phyloP scores from a whole-genome alignment of 2,888 invertebrate species.

The Eristalis intricaria region DNA sequence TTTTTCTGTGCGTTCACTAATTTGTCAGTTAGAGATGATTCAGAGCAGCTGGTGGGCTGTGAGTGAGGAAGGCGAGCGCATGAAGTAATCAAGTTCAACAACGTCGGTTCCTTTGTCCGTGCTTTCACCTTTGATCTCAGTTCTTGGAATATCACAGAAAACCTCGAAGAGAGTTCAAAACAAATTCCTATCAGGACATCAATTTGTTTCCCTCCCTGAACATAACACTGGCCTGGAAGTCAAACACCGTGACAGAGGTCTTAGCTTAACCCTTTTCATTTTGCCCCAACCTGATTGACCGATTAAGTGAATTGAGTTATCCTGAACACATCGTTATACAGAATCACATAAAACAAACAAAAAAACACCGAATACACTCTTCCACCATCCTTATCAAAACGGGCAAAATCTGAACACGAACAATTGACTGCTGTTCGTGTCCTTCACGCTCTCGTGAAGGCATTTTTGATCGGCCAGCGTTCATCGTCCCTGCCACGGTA shows the following conservation, averaged over 20 bases:
- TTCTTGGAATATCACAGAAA: background rate
- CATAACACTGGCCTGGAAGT: slow-evolving; percentile 14
- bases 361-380: background rate
- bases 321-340: slow-evolving; percentile 55
- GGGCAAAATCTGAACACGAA: slow-evolving; percentile 48
- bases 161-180: background rate
- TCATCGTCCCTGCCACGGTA: slow-evolving; percentile 22
- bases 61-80: background rate
- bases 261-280: slow-evolving; percentile 31
- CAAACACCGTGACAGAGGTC: slow-evolving; percentile 28
- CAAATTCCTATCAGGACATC: background rate
- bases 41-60: background rate
- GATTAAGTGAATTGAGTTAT: slow-evolving; percentile 63
- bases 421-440: slow-evolving; percentile 52
- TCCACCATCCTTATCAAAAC: slow-evolving; percentile 30
- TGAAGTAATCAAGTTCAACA: background rate
- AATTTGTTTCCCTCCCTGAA: slow-evolving; percentile 31
- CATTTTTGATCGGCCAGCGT: slow-evolving; percentile 20
- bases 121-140: background rate
- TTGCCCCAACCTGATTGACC: slow-evolving; percentile 42
- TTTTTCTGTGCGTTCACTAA: slow-evolving; percentile 40
- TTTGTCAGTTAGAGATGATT: slow-evolving; percentile 48
- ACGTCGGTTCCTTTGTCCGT: background rate
- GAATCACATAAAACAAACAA: slow-evolving; percentile 20
- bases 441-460: slow-evolving; percentile 43